Percentiles rank a stretch among this genome's conserved stretches.
Evolutionary conservation across 2,888 invertebrate species (phyloP).

Genomic region (Drosophila dives): DNA sequence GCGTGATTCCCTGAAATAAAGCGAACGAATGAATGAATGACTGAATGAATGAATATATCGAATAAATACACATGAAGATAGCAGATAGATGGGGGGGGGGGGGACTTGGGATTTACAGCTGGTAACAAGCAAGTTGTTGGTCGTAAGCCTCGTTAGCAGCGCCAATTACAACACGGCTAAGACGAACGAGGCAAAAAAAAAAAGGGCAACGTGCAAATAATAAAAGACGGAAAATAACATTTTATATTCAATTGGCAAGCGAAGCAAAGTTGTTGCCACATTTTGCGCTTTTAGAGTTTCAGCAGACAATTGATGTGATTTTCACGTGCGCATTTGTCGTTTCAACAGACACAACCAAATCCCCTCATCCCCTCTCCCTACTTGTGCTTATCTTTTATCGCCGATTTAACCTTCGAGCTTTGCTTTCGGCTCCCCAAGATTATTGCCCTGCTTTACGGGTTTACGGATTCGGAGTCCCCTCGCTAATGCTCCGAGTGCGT

Average conservation of each 20-base stretch:
- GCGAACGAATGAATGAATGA: constrained; percentile 20
- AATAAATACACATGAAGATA: constrained; percentile 60
- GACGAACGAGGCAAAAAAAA: background rate
- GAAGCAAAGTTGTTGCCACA: constrained; percentile 3
- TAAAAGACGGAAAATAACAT: constrained; percentile 78
- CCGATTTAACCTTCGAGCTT: constrained; percentile 69
- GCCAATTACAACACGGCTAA: constrained; percentile 52
- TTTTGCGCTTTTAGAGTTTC: constrained; percentile 52
- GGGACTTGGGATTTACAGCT: background rate
- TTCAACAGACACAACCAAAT: constrained; percentile 4
- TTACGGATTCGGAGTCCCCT: background rate
- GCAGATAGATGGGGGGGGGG: background rate
- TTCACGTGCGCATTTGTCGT: constrained; percentile 77
- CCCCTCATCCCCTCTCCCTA: background rate
- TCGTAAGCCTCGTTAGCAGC: constrained; percentile 57
- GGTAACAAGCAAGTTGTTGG: constrained; percentile 2
- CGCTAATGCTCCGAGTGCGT: constrained; percentile 74
- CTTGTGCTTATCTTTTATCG: constrained; percentile 74
- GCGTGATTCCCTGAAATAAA: constrained; percentile 85
- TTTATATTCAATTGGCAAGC: constrained; percentile 78
- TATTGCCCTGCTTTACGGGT: constrained; percentile 43
- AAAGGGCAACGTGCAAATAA: constrained; percentile 72
- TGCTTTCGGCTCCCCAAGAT: constrained; percentile 40
- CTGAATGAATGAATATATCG: constrained; percentile 44
- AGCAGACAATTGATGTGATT: constrained; percentile 78